Conservation (phyloP, 2,113 vertebrate species). For the Brachypteracias leptosomus region DNA sequence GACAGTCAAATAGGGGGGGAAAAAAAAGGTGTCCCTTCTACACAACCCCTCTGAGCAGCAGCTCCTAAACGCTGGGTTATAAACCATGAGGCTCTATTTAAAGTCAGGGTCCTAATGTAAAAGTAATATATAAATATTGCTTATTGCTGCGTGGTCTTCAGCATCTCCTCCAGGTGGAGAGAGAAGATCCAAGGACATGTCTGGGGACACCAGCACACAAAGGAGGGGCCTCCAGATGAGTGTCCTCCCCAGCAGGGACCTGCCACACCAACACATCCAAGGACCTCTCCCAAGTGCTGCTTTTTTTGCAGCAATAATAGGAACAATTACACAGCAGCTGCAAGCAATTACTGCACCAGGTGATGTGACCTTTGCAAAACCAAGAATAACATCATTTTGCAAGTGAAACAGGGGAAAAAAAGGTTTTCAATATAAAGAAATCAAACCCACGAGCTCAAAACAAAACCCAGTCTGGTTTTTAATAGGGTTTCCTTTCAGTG, state of each 20-base stretch:
- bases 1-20: background rate
- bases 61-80: background rate
- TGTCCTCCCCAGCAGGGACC: background rate
- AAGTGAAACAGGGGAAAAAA: background rate
- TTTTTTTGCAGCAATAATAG: background rate
- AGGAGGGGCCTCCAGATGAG: background rate
- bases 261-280: background rate
- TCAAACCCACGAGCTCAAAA: background rate
- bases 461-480: background rate
- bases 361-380: background rate
- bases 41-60: background rate
- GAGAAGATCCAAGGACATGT: background rate
- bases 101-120: background rate
- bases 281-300: background rate
- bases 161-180: background rate
- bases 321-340: conserved; percentile 9
- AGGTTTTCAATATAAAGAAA: background rate
- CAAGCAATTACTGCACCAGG: background rate
- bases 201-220: too few relatives aligned
- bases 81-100: background rate
- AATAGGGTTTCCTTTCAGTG: background rate
- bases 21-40: background rate
- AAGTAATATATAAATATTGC: background rate
- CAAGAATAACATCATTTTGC: background rate
- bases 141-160: background rate